A percentile compares a stretch with the other conserved stretches of the same genome.
Conservation (phyloP, 92 coral and sea anemone species). For the Palythoa heliodiscus region DNA sequence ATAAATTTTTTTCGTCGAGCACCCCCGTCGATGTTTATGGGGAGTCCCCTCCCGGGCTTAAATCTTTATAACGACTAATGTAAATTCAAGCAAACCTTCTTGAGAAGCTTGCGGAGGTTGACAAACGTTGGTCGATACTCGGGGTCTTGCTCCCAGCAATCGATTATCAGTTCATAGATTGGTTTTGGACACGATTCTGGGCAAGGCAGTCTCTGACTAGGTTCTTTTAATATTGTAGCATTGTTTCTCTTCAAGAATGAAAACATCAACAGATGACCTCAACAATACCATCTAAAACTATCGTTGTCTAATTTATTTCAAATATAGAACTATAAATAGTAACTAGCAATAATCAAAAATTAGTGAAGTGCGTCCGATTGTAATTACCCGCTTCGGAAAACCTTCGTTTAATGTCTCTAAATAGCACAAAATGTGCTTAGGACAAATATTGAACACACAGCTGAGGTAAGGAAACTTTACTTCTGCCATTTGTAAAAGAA, state of each 20-base stretch:
- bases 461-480: no score
- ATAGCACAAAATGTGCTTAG: no score
- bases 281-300: not conserved
- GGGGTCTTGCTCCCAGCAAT: constrained; percentile 20
- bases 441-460: no score
- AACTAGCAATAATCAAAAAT: no score
- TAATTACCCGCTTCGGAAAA: no score
- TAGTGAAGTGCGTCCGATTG: no score
- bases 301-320: not conserved
- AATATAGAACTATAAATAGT: not conserved
- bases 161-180: not conserved
- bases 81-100: not conserved
- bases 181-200: constrained; percentile 3
- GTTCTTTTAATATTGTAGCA: not conserved
- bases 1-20: no score
- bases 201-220: constrained; percentile 13
- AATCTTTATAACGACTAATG: no score
- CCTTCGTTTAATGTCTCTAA: no score
- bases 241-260: not conserved
- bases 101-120: not conserved
- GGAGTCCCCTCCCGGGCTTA: no score
- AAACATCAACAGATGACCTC: not conserved
- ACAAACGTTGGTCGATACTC: constrained; percentile 4
- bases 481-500: no score
- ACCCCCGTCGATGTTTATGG: no score